Evolutionary conservation across 2,888 invertebrate genomes (phyloP), one percentile per base, ranked within the genome.

Genomic region (Orthonevra nobilis): DNA sequence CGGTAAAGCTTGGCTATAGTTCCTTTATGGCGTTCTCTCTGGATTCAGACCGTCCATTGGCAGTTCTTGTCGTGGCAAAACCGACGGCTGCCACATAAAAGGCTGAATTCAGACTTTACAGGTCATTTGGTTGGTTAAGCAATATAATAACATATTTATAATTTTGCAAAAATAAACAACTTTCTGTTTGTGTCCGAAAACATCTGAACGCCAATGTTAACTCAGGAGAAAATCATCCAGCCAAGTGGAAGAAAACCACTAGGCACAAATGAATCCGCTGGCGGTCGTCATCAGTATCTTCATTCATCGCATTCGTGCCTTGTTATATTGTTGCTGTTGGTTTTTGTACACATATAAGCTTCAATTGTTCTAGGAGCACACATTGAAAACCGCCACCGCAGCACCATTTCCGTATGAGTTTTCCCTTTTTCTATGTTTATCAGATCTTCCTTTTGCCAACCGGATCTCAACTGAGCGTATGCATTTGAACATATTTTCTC

Each of bases 401-500:
- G 12, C 54, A 20, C 10, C 61, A 52, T 64, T 74, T 77, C 14
- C 52, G 46, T 32, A 63, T 72, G 34, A 20, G 34, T 64, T 64
- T 60, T 52, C 52, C 46, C 61, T 36, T 20, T 40, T n/a, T n/a
- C n/a, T 17, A 14, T 38, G 36, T 46, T 19, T 54, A 23, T 38
- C 19, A 15, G 32, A 6, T 20, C 36, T 32, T 26, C 56, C 10
- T 48, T 42, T 56, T 38, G 4, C 9, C 50, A 52, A 30, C 38
- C 10, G 17, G 42, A 14, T 40, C n/a, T 54, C 40, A 68, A 32
- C 38, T 48, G 46, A 68, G 60, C 52, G 60, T 42, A 63, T 69
- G 69, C 42, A 70, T 77, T 70, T 64, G 75, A 69, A 75, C 36
- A 46, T 52, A 36, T 40, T 63, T 48, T n/a, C 30, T 40, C 19